Evolutionary conservation across 2,888 invertebrate genomes (phyloP).

Genomic region (Gibbula magus): DNA sequence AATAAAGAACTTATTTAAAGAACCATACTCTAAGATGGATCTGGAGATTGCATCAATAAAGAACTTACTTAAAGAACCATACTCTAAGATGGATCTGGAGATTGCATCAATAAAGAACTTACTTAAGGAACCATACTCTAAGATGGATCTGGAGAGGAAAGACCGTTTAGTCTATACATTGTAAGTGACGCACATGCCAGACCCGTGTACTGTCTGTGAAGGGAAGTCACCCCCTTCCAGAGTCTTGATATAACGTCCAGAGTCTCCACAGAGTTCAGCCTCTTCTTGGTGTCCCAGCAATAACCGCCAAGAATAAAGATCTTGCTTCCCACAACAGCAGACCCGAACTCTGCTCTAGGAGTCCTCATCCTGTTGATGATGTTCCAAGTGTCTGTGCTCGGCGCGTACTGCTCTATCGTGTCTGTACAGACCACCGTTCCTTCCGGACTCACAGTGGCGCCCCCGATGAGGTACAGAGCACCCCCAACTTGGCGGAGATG

Average conservation of each 20-base stretch:
- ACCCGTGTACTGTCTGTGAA: slow-evolving; percentile 49
- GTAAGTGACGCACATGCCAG: slow-evolving; percentile 41
- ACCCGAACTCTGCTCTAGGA: slow-evolving; percentile 59
- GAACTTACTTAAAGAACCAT: no score
- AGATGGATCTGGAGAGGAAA: no score
- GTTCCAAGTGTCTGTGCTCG: slow-evolving; percentile 53
- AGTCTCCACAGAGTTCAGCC: slow-evolving; percentile 50
- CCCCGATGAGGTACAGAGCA: slow-evolving; percentile 54
- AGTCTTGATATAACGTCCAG: slow-evolving; percentile 48
- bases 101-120: no score
- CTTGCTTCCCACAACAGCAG: slow-evolving; percentile 43
- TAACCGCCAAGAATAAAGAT: slow-evolving; percentile 61
- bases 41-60: no score
- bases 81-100: no score
- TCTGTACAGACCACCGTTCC: slow-evolving; percentile 49
- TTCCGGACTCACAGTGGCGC: slow-evolving; percentile 53
- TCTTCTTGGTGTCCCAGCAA: slow-evolving; percentile 53
- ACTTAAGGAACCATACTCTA: no score
- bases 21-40: no score
- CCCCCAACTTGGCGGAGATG: slow-evolving; percentile 45
- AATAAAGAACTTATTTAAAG: no score
- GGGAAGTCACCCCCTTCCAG: slow-evolving; percentile 43
- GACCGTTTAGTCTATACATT: slow-evolving; percentile 30
- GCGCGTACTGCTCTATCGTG: slow-evolving; percentile 49
- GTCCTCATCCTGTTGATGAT: slow-evolving; percentile 46